Percentiles rank a stretch among this genome's conserved stretches.
phyloP scores from a whole-genome alignment of 1,140 invertebrate species.

The Idris sp. region DNA sequence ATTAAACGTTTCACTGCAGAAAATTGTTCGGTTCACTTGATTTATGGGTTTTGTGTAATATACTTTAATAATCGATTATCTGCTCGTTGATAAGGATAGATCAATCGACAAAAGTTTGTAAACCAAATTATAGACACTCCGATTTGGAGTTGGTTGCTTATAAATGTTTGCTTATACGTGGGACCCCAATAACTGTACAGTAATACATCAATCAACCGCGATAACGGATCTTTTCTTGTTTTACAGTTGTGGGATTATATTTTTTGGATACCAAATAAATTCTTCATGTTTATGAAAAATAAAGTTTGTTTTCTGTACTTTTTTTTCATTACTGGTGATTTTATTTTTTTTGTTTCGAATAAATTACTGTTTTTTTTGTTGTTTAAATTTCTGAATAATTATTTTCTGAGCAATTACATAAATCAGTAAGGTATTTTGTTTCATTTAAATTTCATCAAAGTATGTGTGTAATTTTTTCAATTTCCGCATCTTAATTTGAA shows the following conservation, averaged over 20 bases:
- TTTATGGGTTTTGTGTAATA: constrained; percentile 45
- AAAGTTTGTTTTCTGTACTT: too few species aligned
- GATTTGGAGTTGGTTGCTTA: constrained; percentile 28
- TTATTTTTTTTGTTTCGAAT: too few species aligned
- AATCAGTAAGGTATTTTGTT: too few species aligned
- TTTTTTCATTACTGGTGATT: too few species aligned
- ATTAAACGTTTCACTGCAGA: constrained; percentile 45
- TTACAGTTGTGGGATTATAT: constrained; percentile 49
- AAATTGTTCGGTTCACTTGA: constrained; percentile 40
- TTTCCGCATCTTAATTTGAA: too few species aligned
- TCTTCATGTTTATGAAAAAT: too few species aligned
- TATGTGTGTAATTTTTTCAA: too few species aligned
- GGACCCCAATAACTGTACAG: constrained; percentile 51
- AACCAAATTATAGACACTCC: constrained; percentile 49
- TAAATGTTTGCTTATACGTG: constrained; percentile 50
- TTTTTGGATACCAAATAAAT: too few species aligned
- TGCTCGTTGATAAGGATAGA: constrained; percentile 31
- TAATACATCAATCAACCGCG: constrained; percentile 57
- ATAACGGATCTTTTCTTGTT: constrained; percentile 60
- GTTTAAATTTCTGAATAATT: too few species aligned
- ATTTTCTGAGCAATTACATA: too few species aligned
- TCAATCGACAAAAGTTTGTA: constrained; percentile 25
- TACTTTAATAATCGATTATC: constrained; percentile 51
- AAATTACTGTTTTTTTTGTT: too few species aligned
- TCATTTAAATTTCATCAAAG: too few species aligned